These are phyloP conservation scores for Arctopsyche grandis DNA, from an alignment of 1,140 invertebrate genomes.

Conservation along the genomic window DNA sequence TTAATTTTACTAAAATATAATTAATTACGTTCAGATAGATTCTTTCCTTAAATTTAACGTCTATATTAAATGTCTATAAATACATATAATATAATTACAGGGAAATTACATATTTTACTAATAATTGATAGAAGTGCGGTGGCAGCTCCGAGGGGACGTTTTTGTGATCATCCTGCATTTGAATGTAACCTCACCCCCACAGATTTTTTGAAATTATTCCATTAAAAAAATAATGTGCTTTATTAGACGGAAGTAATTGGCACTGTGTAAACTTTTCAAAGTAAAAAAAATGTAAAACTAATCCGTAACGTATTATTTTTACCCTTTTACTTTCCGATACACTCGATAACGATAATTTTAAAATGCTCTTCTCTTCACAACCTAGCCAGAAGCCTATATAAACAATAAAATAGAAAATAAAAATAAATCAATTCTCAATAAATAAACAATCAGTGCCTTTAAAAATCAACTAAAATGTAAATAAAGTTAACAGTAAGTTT, in stretches of 20 bases:
- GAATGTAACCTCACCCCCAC: too few relatives aligned
- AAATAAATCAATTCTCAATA: neutral
- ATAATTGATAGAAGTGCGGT: neutral
- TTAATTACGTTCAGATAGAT: neutral
- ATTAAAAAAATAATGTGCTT: neutral
- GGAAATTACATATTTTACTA: neutral
- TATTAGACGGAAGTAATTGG: constrained; percentile 6
- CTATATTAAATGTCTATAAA: constrained; percentile 8
- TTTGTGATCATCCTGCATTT: too few relatives aligned
- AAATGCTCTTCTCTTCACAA: neutral
- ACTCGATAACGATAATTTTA: neutral
- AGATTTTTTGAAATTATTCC: too few relatives aligned
- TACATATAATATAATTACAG: neutral
- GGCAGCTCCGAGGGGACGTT: too few relatives aligned
- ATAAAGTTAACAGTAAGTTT: too few relatives aligned
- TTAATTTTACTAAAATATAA: neutral
- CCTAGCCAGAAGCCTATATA: neutral
- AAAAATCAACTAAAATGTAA: neutral
- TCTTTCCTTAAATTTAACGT: neutral
- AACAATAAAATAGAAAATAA: neutral
- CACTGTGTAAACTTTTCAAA: constrained; percentile 3
- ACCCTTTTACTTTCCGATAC: neutral
- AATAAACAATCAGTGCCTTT: constrained; percentile 15
- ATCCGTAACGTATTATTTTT: neutral
- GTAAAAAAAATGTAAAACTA: neutral